phyloP scores from a whole-genome alignment of 2,888 invertebrate species.

The Halictus ligatus region DNA sequence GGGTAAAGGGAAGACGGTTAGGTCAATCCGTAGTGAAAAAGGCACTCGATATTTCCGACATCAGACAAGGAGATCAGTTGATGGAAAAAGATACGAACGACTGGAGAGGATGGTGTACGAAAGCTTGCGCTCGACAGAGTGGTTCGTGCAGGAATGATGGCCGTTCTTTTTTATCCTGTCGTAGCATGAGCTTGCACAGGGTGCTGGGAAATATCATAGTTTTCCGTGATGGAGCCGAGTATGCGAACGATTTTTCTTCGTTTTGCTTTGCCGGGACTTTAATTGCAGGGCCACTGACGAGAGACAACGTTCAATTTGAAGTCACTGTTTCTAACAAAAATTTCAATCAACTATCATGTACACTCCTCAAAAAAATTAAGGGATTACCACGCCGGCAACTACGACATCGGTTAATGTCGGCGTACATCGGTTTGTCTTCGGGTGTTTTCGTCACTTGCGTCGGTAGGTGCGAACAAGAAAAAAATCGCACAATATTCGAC shows the following conservation, averaged over 20 bases:
- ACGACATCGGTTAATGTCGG: too few relatives aligned
- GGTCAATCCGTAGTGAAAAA: slow-evolving; percentile 14
- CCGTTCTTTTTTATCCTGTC: slow-evolving; percentile 32
- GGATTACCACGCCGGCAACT: too few relatives aligned
- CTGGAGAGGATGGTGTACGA: not conserved
- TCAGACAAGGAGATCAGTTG: slow-evolving; percentile 28
- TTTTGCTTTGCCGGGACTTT: not conserved
- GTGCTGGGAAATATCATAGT: not conserved
- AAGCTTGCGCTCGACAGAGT: slow-evolving; percentile 43
- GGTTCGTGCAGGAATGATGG: slow-evolving; percentile 32
- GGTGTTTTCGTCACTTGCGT: too few relatives aligned
- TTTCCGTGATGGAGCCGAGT: not conserved
- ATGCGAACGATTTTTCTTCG: not conserved
- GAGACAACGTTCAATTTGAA: too few relatives aligned
- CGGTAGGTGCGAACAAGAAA: too few relatives aligned
- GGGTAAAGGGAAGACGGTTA: not conserved
- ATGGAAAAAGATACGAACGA: slow-evolving; percentile 28
- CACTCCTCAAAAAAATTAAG: too few relatives aligned
- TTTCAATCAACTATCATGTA: too few relatives aligned
- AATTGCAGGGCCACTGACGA: not conserved
- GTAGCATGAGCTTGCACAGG: not conserved
- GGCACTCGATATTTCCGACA: slow-evolving; percentile 44
- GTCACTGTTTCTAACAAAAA: too few relatives aligned
- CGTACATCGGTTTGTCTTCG: too few relatives aligned
- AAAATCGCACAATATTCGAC: too few relatives aligned